These are phyloP conservation scores for Ciconia nigra DNA, from an alignment of 2,797 vertebrate genomes.

Conservation along the genomic window DNA sequence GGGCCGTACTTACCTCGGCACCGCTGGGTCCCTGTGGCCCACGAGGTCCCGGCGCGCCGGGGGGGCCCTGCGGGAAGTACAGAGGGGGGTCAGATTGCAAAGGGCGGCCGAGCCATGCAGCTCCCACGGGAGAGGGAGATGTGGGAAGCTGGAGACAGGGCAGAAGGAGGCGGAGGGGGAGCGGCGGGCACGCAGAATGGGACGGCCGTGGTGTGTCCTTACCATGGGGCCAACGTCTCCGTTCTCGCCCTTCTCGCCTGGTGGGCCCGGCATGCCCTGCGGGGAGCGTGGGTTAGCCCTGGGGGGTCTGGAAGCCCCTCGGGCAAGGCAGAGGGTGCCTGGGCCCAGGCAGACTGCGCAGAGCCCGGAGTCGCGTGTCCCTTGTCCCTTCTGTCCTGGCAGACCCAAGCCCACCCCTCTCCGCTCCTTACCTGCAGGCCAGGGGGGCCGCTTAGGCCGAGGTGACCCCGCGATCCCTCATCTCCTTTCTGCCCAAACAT, in stretches of 20 bases:
- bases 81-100: background rate
- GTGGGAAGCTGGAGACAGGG: background rate
- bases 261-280: constrained; percentile 86
- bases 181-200: accelerated
- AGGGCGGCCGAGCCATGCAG: background rate
- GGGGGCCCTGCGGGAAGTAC: constrained; percentile 82
- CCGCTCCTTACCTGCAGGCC: background rate
- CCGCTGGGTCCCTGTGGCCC: constrained; percentile 85
- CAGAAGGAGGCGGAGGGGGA: background rate
- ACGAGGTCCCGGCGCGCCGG: constrained; percentile 86
- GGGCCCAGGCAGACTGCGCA: background rate
- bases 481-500: constrained; percentile 93
- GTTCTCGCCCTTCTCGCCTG: constrained; percentile 88
- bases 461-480: constrained; percentile 85
- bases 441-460: background rate
- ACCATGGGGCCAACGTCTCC: constrained; percentile 86
- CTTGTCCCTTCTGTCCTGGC: background rate
- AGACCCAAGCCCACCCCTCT: background rate
- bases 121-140: background rate
- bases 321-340: background rate
- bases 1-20: constrained; percentile 78
- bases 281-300: background rate
- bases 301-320: background rate
- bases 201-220: background rate
- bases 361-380: background rate